Conservation (phyloP, 2,888 invertebrate species). For the Microplitis deprimator region DNA sequence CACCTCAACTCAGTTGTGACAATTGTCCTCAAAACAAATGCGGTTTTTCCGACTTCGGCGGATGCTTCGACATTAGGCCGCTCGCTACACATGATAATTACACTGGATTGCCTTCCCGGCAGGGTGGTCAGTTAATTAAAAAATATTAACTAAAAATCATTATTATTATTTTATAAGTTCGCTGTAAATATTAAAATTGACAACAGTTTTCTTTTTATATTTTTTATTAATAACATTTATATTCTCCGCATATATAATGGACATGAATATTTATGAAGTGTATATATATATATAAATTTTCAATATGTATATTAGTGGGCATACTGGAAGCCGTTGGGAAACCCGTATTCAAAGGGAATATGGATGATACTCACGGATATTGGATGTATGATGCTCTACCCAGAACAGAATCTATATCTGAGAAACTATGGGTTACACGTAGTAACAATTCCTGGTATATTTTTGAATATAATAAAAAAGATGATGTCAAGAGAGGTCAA, state of each 20-base stretch:
- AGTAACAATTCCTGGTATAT: constrained; percentile 82
- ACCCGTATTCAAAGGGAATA: constrained; percentile 88
- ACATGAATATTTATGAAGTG: not conserved
- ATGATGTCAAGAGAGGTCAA: constrained; percentile 74
- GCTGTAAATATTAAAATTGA: not conserved
- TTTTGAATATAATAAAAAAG: constrained; percentile 83
- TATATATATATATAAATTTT: constrained; percentile 15
- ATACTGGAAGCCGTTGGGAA: constrained; percentile 93
- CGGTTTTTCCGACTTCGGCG: constrained; percentile 61
- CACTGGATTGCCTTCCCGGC: constrained; percentile 59
- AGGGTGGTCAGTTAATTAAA: constrained; percentile 58
- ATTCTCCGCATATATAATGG: not conserved
- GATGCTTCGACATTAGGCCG: constrained; percentile 59
- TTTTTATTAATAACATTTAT: constrained; percentile 1
- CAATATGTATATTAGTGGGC: constrained; percentile 77
- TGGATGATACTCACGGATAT: constrained; percentile 84
- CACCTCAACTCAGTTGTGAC: constrained; percentile 75
- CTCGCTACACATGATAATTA: constrained; percentile 57
- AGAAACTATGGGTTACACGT: constrained; percentile 88
- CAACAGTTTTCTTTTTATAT: constrained; percentile 7
- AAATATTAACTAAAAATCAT: not conserved
- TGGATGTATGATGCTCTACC: constrained; percentile 87
- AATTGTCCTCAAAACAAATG: constrained; percentile 75
- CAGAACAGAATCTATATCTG: constrained; percentile 72
- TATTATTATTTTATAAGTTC: not conserved